phyloP scores from a whole-genome alignment of 2,113 vertebrate species.

The Takifugu bimaculatus region DNA sequence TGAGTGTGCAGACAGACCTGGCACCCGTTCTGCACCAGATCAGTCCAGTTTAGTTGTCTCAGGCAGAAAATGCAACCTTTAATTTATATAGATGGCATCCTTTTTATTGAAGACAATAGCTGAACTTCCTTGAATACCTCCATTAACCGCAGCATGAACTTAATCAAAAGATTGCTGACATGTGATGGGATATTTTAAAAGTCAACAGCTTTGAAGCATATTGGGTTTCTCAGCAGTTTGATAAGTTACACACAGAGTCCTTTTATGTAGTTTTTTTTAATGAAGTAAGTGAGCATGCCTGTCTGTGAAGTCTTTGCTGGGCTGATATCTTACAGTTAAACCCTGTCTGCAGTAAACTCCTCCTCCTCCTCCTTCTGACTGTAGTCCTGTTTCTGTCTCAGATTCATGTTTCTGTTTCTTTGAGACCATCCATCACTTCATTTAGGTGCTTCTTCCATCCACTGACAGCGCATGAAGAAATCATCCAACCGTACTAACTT shows the following conservation, averaged over 20 bases:
- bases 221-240: constrained; percentile 11
- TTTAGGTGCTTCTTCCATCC: constrained; percentile 49
- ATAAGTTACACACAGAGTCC: not conserved
- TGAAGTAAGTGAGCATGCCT: constrained; percentile 29
- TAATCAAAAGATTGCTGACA: constrained; percentile 28
- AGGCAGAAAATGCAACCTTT: constrained; percentile 18
- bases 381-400: constrained; percentile 6
- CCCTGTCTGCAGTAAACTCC: constrained; percentile 18
- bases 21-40: constrained; percentile 25
- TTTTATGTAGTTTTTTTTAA: not conserved
- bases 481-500: constrained; percentile 52
- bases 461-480: constrained; percentile 63
- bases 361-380: not conserved
- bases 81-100: not conserved
- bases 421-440: constrained; percentile 23
- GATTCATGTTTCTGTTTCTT: constrained; percentile 2
- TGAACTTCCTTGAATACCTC: constrained; percentile 30
- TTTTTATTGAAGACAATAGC: constrained; percentile 9
- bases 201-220: constrained; percentile 33
- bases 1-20: constrained; percentile 81
- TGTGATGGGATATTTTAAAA: constrained; percentile 31
- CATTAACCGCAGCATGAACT: constrained; percentile 36
- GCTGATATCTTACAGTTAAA: constrained; percentile 24
- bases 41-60: constrained; percentile 18
- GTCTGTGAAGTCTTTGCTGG: constrained; percentile 29